These are phyloP conservation scores for Melanotus villosus DNA, from an alignment of 2,888 invertebrate genomes.

Conservation along the genomic window DNA sequence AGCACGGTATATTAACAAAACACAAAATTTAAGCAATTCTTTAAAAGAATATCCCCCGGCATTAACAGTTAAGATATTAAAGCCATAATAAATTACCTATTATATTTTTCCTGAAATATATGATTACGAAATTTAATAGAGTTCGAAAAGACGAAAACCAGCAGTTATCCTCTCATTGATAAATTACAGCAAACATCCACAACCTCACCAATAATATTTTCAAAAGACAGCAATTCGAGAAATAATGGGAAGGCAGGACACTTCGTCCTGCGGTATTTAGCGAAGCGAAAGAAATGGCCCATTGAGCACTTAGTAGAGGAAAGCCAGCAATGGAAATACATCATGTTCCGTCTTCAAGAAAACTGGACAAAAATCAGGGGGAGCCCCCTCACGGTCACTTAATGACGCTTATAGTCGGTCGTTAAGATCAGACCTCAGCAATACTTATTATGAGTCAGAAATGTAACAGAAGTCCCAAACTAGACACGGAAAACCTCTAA, in stretches of 20 bases:
- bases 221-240: conserved; percentile 38
- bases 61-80: too few species aligned
- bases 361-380: conserved; percentile 56
- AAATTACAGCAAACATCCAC: background rate
- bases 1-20: too few species aligned
- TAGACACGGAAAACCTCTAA: conserved; percentile 30
- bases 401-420: conserved; percentile 65
- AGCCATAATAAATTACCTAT: too few species aligned
- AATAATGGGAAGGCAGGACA: conserved; percentile 48
- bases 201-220: conserved; percentile 39
- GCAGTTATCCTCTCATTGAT: too few species aligned
- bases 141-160: too few species aligned
- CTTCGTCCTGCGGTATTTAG: conserved; percentile 60
- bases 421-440: conserved; percentile 58
- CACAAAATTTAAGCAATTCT: too few species aligned
- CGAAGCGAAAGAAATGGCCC: conserved; percentile 66
- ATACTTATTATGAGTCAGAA: conserved; percentile 58
- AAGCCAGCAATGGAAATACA: conserved; percentile 60
- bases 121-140: too few species aligned
- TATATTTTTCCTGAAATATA: too few species aligned
- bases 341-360: conserved; percentile 56
- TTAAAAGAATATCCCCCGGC: too few species aligned
- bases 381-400: conserved; percentile 62
- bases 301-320: conserved; percentile 64
- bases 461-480: conserved; percentile 46